A percentile compares a stretch with the other conserved stretches of the same genome.
These are phyloP conservation scores for Oxycera nigricornis DNA, from an alignment of 2,888 invertebrate species.

Conservation along the genomic window DNA sequence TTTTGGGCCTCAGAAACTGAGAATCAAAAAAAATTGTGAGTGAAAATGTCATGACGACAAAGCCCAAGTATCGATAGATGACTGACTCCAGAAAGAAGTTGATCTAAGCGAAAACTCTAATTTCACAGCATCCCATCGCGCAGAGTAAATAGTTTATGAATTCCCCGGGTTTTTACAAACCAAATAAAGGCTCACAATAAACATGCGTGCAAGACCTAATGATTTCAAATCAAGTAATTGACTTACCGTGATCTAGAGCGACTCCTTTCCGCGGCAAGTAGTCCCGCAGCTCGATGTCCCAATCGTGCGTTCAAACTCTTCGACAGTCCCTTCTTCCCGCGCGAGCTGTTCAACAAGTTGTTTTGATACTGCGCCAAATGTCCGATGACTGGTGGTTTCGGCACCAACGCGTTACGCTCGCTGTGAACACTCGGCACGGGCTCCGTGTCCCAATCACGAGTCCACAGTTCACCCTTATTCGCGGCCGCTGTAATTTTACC, in stretches of 20 bases:
- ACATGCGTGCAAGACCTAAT: too few species aligned
- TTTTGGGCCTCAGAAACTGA: too few species aligned
- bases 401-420: conserved; percentile 71
- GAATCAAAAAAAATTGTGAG: too few species aligned
- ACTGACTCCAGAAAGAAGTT: too few species aligned
- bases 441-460: conserved; percentile 94
- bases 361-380: conserved; percentile 67
- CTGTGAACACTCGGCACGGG: conserved; percentile 88
- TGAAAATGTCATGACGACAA: too few species aligned
- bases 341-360: conserved; percentile 47
- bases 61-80: too few species aligned
- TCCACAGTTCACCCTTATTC: conserved; percentile 84
- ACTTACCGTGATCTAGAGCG: conserved; percentile 59
- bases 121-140: too few species aligned
- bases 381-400: conserved; percentile 67
- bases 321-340: conserved; percentile 63
- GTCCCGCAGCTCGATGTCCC: conserved; percentile 64
- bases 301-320: conserved; percentile 68
- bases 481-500: conserved; percentile 92
- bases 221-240: background rate
- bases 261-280: conserved; percentile 55
- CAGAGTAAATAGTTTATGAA: too few species aligned
- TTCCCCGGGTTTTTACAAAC: too few species aligned
- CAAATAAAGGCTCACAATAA: too few species aligned
- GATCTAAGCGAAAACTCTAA: too few species aligned